phyloP scores from a whole-genome alignment of 2,888 invertebrate genomes.

The Parapristionchus giblindavisi region DNA sequence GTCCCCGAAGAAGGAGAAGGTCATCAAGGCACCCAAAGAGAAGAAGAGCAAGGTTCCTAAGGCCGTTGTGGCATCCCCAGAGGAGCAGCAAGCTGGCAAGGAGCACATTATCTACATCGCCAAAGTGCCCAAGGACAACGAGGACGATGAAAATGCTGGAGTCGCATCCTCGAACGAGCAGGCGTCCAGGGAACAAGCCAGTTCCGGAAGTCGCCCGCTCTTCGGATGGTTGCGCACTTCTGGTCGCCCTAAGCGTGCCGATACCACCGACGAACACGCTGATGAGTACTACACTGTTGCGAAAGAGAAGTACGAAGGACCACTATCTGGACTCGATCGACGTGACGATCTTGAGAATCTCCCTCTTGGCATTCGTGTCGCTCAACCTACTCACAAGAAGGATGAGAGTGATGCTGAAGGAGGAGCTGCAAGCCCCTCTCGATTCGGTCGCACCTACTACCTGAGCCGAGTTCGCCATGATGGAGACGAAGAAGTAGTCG shows the following conservation, averaged over 20 bases:
- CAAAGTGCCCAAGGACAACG: slow-evolving; percentile 29
- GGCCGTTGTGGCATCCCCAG: slow-evolving; percentile 3
- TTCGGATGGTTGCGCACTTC: slow-evolving; percentile 21
- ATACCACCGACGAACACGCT: slow-evolving; percentile 7
- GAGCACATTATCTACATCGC: slow-evolving; percentile 23
- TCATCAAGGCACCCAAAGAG: slow-evolving; percentile 18
- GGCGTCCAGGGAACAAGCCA: neutral
- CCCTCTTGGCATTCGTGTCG: slow-evolving; percentile 23
- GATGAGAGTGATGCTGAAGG: neutral
- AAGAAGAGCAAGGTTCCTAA: slow-evolving; percentile 15
- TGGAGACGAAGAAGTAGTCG: slow-evolving; percentile 23
- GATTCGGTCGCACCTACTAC: slow-evolving; percentile 22
- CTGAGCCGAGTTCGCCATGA: slow-evolving; percentile 13
- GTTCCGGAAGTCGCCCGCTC: slow-evolving; percentile 9
- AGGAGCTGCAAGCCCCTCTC: slow-evolving; percentile 20
- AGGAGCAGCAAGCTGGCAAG: slow-evolving; percentile 15
- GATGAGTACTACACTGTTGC: slow-evolving; percentile 21
- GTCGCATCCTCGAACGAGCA: neutral
- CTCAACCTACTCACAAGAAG: slow-evolving; percentile 13
- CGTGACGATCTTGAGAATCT: slow-evolving; percentile 27
- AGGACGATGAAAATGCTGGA: slow-evolving; percentile 4
- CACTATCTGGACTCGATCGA: slow-evolving; percentile 18
- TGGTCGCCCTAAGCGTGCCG: slow-evolving; percentile 10
- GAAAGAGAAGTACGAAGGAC: slow-evolving; percentile 18
- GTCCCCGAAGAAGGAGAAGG: slow-evolving; percentile 25